These are phyloP conservation scores for Chromobotia macracanthus DNA, from an alignment of 2,797 vertebrate genomes.

Conservation along the genomic window DNA sequence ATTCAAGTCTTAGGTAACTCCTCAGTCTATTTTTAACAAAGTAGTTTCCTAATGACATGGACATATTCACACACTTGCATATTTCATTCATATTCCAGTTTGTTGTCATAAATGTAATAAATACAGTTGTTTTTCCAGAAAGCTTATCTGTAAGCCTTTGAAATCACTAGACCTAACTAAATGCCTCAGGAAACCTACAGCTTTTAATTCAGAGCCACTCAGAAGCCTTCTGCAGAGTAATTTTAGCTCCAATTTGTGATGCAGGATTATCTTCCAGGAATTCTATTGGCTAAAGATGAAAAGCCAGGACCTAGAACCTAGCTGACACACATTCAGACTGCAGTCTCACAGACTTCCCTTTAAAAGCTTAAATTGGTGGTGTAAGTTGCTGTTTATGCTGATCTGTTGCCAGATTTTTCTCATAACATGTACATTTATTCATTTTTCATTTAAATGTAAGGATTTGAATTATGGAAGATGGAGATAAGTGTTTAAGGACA, in stretches of 20 bases:
- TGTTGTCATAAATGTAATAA: conserved; percentile 20
- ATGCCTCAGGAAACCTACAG: conserved; percentile 41
- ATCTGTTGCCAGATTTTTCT: conserved; percentile 13
- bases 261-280: conserved; percentile 34
- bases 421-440: no score
- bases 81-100: conserved; percentile 2
- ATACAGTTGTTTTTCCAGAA: conserved; percentile 27
- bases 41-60: background rate
- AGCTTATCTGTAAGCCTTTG: conserved; percentile 8
- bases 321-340: conserved; percentile 6
- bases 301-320: conserved; percentile 24
- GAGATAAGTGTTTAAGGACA: conserved; percentile 8
- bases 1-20: background rate
- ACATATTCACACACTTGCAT: background rate
- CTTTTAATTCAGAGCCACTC: conserved; percentile 41
- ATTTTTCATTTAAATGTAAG: background rate
- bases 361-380: conserved; percentile 11
- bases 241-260: conserved; percentile 51
- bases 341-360: conserved; percentile 12
- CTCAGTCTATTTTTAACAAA: conserved; percentile 17
- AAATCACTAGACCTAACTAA: conserved; percentile 17
- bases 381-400: conserved; percentile 14
- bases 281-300: conserved; percentile 19
- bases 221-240: conserved; percentile 30
- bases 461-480: conserved; percentile 12